Evolutionary conservation across 30 jellyfish, hydroid and myxozoan species (phyloP), one percentile per base, ranked within the genome.

Genomic region (Aurelia aurita complex sp. Pacific): DNA sequence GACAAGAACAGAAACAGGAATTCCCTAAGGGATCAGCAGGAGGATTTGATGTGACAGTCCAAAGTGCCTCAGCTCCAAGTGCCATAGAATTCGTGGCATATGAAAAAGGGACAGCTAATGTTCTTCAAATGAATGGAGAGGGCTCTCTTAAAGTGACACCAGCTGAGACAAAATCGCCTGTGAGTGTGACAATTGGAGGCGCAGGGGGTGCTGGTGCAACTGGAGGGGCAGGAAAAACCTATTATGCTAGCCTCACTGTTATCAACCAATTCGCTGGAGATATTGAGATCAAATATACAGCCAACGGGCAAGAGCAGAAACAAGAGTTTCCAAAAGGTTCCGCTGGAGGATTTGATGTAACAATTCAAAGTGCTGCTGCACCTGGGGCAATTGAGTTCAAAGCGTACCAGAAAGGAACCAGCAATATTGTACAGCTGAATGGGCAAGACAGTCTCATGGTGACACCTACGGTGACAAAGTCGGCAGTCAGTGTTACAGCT

Each of bases 11-110:
- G 69, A 76, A 32, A 18, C 86, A 74, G 40, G 92, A 73, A 8
- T 79, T 92, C 52, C 98, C 98, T 14, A 89, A 73, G 6, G 82
- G 81, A 16, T 53, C 96, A 6, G 77, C 73, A 38, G 95, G 92
- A 23, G 69, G 64, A 6, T 89, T 82, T 40, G 97, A 93, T 50
- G 85, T 83, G 55, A 79, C 87, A 32, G 81, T 93, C 10, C 89
- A 87, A 3, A 90, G 91, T 13, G 13, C 83, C 4, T 62, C 88
- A 12, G 71, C 17, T 11, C 98, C 98, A 5, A 62, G 73, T 29
- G 86, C 97, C 10, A 79, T 93, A 46, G 87, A 73, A 29, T 93
- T 93, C 83, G 68, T 69, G 76, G 98, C 98, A 2, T 83, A 62
- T 57, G 90, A 81, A 59, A 83, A 88, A 67, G 89, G 81, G 32